Evolutionary conservation across 2,113 vertebrate genomes (phyloP).

Genomic region (zebrafish (Danio rerio)): DNA sequence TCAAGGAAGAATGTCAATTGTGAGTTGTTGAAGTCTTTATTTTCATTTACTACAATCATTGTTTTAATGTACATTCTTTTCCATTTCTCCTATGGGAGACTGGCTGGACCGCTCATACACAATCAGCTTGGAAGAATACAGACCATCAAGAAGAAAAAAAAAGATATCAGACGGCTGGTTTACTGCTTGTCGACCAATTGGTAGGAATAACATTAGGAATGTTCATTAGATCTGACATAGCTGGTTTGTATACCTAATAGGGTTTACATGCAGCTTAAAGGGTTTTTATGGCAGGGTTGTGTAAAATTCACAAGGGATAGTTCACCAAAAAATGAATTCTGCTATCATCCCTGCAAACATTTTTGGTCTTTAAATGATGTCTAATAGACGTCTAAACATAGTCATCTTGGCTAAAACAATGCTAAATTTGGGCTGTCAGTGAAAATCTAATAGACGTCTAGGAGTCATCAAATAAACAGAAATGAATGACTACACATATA

Average conservation of each 20-base stretch:
- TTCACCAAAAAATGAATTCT: too few species aligned
- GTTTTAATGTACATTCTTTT: constrained; percentile 22
- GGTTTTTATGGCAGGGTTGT: neutral
- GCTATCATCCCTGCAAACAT: too few species aligned
- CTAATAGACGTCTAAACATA: too few species aligned
- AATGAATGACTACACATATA: too few species aligned
- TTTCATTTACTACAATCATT: constrained; percentile 27
- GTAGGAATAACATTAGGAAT: neutral
- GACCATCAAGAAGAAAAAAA: neutral
- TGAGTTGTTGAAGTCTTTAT: constrained; percentile 16
- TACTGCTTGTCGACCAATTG: neutral
- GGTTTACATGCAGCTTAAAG: neutral
- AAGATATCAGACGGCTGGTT: neutral
- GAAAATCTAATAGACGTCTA: too few species aligned
- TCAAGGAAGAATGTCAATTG: neutral
- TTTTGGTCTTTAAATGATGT: too few species aligned
- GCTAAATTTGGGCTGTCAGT: too few species aligned
- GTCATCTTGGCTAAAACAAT: too few species aligned
- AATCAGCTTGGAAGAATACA: neutral
- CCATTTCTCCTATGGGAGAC: neutral
- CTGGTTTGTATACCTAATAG: neutral
- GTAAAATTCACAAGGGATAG: neutral
- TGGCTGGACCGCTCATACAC: neutral
- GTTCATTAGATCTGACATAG: neutral
- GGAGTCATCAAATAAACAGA: too few species aligned